Evolutionary conservation across 2,797 vertebrate genomes (phyloP), one percentile per base, ranked within the genome.

Genomic region (Ispidina lecontei): DNA sequence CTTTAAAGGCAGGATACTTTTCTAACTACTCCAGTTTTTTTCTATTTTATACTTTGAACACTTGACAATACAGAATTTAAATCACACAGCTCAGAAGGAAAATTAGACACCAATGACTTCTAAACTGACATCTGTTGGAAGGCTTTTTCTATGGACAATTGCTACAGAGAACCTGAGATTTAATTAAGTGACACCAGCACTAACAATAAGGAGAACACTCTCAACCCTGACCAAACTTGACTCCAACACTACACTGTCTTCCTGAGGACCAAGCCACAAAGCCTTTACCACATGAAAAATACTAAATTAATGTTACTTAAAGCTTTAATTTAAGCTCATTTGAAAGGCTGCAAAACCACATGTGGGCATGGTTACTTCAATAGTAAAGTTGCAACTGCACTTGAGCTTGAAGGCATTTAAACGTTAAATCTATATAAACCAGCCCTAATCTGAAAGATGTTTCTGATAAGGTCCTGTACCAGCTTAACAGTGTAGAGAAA

Each of bases 271-370:
- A 65, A 63, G 37, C 33, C 58, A 79, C 82, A 83, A 69, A 83
- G 47, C 65, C 59, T 87, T 63, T 89, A 55, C 46, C 73, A 89
- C 43, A 9, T 16, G 18, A 87, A 72, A 93, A 91, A 91, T 43
- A 91, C 5, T 35, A 26, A 93, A 63, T 56, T 56, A 49, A 79
- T 64, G 28, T 25, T 44, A 87, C 62, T 77, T 63, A 13, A 85
- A 85, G 72, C 71, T 64, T 69, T 86, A 79, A 73, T 79, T 70
- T 89, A 94, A 95, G 78, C 89, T 55, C 54, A 87, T 87, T 59
- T 89, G 51, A 85, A 90, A 41, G 12, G 23, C 75, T 85, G 75
- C 51, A 72, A 94, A 93, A 43, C 59, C 84, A 41, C 33, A 43
- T 6, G 51, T n/a, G 92, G 58, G 51, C 60, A 74, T 1, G 17